A percentile compares a stretch with the other conserved stretches of the same genome.
These are phyloP conservation scores for Diglossa cyanea DNA, from an alignment of 2,797 vertebrate species.

Conservation along the genomic window DNA sequence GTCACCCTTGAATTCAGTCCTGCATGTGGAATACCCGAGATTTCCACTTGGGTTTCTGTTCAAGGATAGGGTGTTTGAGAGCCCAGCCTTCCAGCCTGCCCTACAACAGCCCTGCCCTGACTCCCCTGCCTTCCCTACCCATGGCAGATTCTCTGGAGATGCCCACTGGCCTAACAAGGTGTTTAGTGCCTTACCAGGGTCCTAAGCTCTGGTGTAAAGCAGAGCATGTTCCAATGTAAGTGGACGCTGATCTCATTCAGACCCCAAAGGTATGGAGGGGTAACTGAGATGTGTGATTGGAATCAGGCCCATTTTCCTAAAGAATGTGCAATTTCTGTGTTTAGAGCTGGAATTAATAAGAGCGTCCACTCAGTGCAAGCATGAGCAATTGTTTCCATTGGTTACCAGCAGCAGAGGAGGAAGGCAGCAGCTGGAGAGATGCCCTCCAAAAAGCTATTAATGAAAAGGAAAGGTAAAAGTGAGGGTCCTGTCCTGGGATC, in stretches of 20 bases:
- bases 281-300: background rate
- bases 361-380: background rate
- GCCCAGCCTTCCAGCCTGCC: background rate
- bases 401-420: background rate
- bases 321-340: background rate
- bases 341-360: constrained; percentile 2
- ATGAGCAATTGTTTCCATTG: background rate
- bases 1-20: background rate
- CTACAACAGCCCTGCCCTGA: background rate
- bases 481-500: background rate
- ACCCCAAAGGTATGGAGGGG: background rate
- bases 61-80: background rate
- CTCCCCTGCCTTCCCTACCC: background rate
- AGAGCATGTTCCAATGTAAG: background rate
- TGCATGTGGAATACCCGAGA: background rate
- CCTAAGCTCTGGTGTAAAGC: background rate
- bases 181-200: background rate
- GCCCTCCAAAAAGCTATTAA: background rate
- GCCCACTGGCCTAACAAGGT: background rate
- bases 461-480: background rate
- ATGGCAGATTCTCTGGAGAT: background rate
- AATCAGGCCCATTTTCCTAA: background rate
- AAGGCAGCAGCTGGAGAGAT: background rate
- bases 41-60: background rate
- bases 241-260: background rate